Conservation (phyloP, 2,797 vertebrate genomes). For the Amblyopsis hoosieri region DNA sequence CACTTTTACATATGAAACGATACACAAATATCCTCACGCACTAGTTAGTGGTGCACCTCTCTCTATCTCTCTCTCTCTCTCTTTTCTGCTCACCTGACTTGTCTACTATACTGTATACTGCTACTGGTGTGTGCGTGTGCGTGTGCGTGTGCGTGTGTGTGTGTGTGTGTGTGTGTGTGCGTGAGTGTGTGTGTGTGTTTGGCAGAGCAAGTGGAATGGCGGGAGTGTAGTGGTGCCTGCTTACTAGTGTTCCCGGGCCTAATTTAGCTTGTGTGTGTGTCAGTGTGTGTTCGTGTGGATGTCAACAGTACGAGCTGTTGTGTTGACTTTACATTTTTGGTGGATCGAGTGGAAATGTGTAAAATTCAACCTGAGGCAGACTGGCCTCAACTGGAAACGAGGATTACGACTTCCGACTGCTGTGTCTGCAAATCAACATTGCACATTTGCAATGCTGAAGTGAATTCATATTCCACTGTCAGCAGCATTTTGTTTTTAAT, state of each 20-base stretch:
- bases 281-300: background rate
- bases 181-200: background rate
- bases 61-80: background rate
- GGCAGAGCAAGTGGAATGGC: slow-evolving; percentile 7
- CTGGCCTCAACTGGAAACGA: no score
- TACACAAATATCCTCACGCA: background rate
- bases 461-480: no score
- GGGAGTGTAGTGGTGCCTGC: slow-evolving; percentile 4
- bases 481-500: no score
- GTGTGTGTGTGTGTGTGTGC: slow-evolving; percentile 5
- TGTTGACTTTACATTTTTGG: no score
- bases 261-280: background rate
- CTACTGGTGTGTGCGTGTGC: background rate
- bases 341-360: no score
- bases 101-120: background rate
- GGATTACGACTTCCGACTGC: no score
- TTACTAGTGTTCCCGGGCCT: slow-evolving; percentile 2
- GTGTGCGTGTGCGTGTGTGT: slow-evolving; percentile 4
- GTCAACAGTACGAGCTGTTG: background rate
- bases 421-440: no score
- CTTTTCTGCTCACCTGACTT: background rate
- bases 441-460: no score
- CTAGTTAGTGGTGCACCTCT: no score
- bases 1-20: slow-evolving; percentile 4
- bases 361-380: no score